A percentile compares a stretch with the other conserved stretches of the same genome.
These are phyloP conservation scores for Colletes gigas DNA, from an alignment of 1,140 invertebrate genomes.

Conservation along the genomic window DNA sequence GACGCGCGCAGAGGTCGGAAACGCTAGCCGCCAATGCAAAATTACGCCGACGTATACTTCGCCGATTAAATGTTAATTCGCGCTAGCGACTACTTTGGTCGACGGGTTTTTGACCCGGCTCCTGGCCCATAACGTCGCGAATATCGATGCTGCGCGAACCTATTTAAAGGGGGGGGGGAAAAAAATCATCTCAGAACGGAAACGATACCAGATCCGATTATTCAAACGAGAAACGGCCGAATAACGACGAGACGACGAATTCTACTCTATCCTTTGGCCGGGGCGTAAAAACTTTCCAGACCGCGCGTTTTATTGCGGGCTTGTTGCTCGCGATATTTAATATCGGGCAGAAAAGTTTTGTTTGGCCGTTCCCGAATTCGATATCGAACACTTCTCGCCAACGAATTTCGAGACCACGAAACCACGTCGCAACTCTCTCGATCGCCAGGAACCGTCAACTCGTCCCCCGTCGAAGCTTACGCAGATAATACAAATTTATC, in stretches of 20 bases:
- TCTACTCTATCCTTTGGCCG: neutral
- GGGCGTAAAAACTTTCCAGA: constrained; percentile 29
- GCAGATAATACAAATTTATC: no score
- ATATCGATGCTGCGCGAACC: neutral
- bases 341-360: neutral
- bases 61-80: constrained; percentile 54
- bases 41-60: constrained; percentile 38
- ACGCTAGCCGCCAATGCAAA: constrained; percentile 31
- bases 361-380: constrained; percentile 29
- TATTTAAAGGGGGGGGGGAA: neutral
- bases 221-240: constrained; percentile 30
- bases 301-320: constrained; percentile 30
- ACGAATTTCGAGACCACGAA: no score
- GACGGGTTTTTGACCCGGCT: neutral
- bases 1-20: neutral
- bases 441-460: no score
- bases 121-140: neutral
- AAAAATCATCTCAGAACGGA: constrained; percentile 14
- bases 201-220: constrained; percentile 38
- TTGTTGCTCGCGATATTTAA: constrained; percentile 12
- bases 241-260: neutral
- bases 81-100: neutral
- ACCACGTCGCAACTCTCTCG: no score
- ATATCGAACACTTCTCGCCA: constrained; percentile 8
- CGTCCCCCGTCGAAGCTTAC: no score